Base-by-base conservation (phyloP, 2,113 vertebrate species). In the Zosterops pallidus region DNA sequence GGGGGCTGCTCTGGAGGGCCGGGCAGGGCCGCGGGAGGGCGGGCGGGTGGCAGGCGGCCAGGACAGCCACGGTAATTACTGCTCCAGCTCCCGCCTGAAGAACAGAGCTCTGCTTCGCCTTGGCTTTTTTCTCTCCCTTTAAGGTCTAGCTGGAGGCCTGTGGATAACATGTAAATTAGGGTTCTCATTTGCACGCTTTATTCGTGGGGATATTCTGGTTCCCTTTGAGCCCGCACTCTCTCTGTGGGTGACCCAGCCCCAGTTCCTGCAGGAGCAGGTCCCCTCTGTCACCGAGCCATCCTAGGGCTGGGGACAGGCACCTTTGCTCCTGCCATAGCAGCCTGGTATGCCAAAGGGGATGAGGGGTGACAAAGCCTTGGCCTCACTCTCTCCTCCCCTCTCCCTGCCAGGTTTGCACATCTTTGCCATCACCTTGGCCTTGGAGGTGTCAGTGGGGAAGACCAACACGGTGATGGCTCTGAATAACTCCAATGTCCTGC, bases 371-470 rank as follows among this genome's bases (percentile, higher is more conserved):
- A 70, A 53, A 77, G 39, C 28, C 7, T 0, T 1, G 64, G n/a
- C 84, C 90, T 95, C 79, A 90, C 35, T 8, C 52, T 71, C 41
- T 41, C 12, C 68, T 71, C 44, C 37, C 21, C 49, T 42, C 75
- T 91, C 67, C 68, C 68, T 9, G n/a, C 81, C 96, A 98, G 97
- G 96, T 47, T 82, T 96, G 79, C 78, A 98, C 9, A 9, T 97
- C 86, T 65, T 97, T 0, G 96, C 96, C 9, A 14, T 85, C 13
- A 50, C 96, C 75, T 93, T 98, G 12, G 95, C 98, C 28, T 90
- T 99, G 91, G 99, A 99, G 95, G 99, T 99, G 95, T 97, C 93
- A 0, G 98, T 99, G 50, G 99, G 99, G 55, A 99, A 99, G 95
- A 95, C 98, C 62, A 97, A 98, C 44, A 98, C 97, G 33, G 95